Evolutionary conservation across 2,888 invertebrate species (phyloP), one percentile per base, ranked within the genome.

Genomic region (Andrena trimmerana): DNA sequence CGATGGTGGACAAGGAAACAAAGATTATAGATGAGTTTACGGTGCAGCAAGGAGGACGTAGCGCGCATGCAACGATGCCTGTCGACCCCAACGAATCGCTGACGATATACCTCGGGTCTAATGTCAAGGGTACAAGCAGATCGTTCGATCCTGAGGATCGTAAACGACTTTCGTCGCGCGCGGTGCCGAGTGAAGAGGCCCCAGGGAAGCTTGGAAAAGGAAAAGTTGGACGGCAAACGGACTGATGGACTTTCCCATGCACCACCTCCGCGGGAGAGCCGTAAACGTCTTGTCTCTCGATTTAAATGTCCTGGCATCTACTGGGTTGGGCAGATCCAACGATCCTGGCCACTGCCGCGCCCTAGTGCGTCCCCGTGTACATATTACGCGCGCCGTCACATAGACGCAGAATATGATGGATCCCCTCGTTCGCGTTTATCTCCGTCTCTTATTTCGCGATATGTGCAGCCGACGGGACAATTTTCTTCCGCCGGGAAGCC

Each of bases 261-360:
- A 88, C 88, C 90, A 88, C 91, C 91, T 90, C 89, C 90, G 81
- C 89, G 90, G 88, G 88, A 86, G 86, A 90, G 87, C 85, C 83
- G 87, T 89, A 92, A 91, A 92, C 87, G 90, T 91, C 89, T 83
- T 77, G 89, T 85, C 87, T 85, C 76, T 79, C 87, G 88, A 90
- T 90, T 91, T 87, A 87, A 91, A 90, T 89, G 89, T 88, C 90
- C 84, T 85, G 84, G 76, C 84, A 87, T 90, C 81, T 75, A 78
- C 86, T 88, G 91, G 91, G 90, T 91, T 87, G 90, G 89, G 90
- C 89, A 83, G 73, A 86, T 85, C 73, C 78, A 75, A 75, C 83
- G 73, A 69, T 86, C 76, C 59, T 78, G 85, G 69, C 79, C 87
- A 84, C 80, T 83, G 83, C 84, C 81, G 83, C 85, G 78, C 86